phyloP scores from a whole-genome alignment of 2,113 vertebrate species.

The Poeciliopsis occidentalis region DNA sequence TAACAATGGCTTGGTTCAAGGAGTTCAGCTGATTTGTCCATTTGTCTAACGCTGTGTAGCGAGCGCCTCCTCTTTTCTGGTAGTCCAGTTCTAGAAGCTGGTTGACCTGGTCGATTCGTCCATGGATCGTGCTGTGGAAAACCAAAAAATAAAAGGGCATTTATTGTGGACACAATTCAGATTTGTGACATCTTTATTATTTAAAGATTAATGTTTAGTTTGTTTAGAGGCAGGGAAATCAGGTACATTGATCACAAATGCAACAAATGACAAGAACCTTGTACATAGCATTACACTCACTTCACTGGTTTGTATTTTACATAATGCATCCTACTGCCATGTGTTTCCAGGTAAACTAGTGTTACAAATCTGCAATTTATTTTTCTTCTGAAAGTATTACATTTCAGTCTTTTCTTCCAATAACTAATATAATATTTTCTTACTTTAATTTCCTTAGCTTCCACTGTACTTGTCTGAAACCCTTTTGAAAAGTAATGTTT shows the following conservation, averaged over 20 bases:
- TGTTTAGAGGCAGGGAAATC: neutral
- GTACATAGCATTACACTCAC: too few relatives aligned
- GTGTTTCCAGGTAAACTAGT: too few relatives aligned
- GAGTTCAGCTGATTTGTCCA: conserved; percentile 99
- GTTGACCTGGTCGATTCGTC: conserved; percentile 92
- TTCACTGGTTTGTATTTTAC: too few relatives aligned
- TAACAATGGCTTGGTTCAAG: conserved; percentile 99
- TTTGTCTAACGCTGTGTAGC: conserved; percentile 99
- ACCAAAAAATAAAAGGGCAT: conserved; percentile 8
- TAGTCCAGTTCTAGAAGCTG: conserved; percentile 98
- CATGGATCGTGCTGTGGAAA: conserved; percentile 91
- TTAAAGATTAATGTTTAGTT: neutral
- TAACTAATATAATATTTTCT: too few relatives aligned
- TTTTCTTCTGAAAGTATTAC: too few relatives aligned
- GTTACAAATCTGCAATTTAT: too few relatives aligned
- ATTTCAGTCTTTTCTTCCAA: too few relatives aligned
- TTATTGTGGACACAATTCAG: neutral
- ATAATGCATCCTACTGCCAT: too few relatives aligned
- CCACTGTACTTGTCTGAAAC: too few relatives aligned
- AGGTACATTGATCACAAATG: neutral
- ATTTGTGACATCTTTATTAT: neutral
- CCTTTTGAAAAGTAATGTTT: neutral
- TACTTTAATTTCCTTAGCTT: too few relatives aligned
- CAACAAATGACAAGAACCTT: neutral
- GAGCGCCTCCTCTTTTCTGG: conserved; percentile 97